Evolutionary conservation across 2,113 vertebrate genomes (phyloP).

Genomic region (Hymenochirus boettgeri): DNA sequence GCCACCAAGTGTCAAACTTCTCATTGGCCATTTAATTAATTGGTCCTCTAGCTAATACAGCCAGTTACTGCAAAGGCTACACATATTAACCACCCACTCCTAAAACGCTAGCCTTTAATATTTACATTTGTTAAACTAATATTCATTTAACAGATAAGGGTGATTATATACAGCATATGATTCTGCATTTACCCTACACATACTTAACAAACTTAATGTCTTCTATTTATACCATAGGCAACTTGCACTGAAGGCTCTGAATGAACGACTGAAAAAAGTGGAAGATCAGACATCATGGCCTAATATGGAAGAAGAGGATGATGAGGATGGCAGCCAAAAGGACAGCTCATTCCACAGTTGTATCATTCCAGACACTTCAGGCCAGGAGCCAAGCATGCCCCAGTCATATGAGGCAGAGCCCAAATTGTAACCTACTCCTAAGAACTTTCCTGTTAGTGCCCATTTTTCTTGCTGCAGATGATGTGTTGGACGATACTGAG

Average conservation of each 20-base stretch:
- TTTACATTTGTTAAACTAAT: too few species aligned
- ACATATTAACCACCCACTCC: too few species aligned
- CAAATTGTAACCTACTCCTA: slow-evolving; percentile 63
- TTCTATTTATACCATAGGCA: slow-evolving; percentile 68
- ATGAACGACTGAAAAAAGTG: slow-evolving; percentile 90
- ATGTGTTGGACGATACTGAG: neutral
- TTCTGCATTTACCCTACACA: too few species aligned
- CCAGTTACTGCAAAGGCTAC: too few species aligned
- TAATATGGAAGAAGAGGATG: slow-evolving; percentile 92
- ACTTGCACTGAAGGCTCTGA: slow-evolving; percentile 91
- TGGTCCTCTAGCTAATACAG: too few species aligned
- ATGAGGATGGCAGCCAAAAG: slow-evolving; percentile 64
- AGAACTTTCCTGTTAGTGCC: slow-evolving; percentile 28
- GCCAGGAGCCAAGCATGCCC: slow-evolving; percentile 83
- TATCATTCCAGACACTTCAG: slow-evolving; percentile 39
- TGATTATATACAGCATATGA: neutral
- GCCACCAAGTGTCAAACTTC: too few species aligned
- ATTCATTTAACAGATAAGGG: too few species aligned
- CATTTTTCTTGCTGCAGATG: neutral
- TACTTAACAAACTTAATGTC: too few species aligned
- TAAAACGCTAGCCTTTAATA: too few species aligned
- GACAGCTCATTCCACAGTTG: slow-evolving; percentile 61
- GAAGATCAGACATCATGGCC: slow-evolving; percentile 95
- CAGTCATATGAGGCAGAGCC: slow-evolving; percentile 84
- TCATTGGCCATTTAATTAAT: too few species aligned